Evolutionary conservation across 37 sponge, comb jelly and placozoan species (phyloP).

Genomic region (Halisarca cf. caerulea): DNA sequence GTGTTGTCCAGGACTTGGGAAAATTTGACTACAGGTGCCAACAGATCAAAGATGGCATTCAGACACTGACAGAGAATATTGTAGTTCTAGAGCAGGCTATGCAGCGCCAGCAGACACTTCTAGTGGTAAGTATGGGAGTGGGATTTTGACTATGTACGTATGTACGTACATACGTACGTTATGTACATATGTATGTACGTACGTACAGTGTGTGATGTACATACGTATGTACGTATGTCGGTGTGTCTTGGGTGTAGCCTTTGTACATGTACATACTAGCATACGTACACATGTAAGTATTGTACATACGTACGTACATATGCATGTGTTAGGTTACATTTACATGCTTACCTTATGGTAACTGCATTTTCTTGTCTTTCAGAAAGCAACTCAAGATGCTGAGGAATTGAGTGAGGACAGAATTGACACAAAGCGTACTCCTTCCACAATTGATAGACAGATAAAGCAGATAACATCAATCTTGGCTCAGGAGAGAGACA

Average conservation of each 20-base stretch:
- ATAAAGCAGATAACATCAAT: conserved; percentile 30
- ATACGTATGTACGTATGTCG: background rate
- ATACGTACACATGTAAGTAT: too few species aligned
- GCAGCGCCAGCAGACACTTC: background rate
- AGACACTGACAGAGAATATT: background rate
- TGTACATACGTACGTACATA: too few species aligned
- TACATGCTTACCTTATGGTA: too few species aligned
- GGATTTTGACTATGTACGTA: background rate
- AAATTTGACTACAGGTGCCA: background rate
- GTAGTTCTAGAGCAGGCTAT: background rate
- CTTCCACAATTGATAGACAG: conserved; percentile 57
- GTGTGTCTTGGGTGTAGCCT: too few species aligned
- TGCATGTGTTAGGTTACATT: too few species aligned
- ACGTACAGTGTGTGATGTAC: conserved; percentile 11
- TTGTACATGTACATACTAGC: too few species aligned
- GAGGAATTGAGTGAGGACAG: conserved; percentile 34
- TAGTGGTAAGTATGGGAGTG: background rate
- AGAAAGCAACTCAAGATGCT: conserved; percentile 12
- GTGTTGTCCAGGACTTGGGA: background rate
- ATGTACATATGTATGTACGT: background rate
- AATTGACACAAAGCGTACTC: conserved; percentile 45
- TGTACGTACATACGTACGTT: background rate
- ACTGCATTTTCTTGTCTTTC: background rate
- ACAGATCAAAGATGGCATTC: background rate
- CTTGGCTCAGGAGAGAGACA: background rate